Percentiles rank a stretch among this genome's conserved stretches.
Conservation (phyloP, 2,113 vertebrate species). For the Phylloscopus whistleri region DNA sequence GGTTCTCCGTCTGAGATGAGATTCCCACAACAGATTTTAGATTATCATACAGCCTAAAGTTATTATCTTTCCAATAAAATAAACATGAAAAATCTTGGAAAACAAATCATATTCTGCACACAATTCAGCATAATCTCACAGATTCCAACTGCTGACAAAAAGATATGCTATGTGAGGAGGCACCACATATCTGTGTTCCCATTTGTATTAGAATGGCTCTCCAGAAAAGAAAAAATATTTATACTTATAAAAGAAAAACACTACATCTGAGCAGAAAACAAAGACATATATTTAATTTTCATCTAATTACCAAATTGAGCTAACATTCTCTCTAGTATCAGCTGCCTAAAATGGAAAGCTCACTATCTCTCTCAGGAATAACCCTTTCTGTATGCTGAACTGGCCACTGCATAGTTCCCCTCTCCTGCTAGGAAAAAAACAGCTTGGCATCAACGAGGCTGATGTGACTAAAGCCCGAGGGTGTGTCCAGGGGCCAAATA, state of each 20-base stretch:
- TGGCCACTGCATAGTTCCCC: neutral
- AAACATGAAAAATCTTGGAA: neutral
- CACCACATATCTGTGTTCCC: neutral
- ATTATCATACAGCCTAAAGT: neutral
- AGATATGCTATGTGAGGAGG: neutral
- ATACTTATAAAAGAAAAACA: neutral
- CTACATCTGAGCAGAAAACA: neutral
- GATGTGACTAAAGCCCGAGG: neutral
- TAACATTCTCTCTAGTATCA: neutral
- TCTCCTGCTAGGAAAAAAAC: neutral
- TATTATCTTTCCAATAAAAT: neutral
- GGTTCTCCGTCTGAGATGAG: neutral
- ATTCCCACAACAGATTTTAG: neutral
- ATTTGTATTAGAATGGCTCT: neutral
- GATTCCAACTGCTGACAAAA: neutral
- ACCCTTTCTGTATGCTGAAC: neutral
- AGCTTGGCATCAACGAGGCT: neutral
- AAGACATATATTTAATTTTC: neutral
- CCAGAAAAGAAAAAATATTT: neutral
- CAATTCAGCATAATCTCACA: neutral
- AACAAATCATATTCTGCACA: neutral
- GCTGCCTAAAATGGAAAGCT: neutral
- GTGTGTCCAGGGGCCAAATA: neutral
- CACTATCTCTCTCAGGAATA: neutral
- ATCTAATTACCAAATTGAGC: neutral